phyloP scores from a whole-genome alignment of 2,888 invertebrate genomes.

The Melanostoma scalare region DNA sequence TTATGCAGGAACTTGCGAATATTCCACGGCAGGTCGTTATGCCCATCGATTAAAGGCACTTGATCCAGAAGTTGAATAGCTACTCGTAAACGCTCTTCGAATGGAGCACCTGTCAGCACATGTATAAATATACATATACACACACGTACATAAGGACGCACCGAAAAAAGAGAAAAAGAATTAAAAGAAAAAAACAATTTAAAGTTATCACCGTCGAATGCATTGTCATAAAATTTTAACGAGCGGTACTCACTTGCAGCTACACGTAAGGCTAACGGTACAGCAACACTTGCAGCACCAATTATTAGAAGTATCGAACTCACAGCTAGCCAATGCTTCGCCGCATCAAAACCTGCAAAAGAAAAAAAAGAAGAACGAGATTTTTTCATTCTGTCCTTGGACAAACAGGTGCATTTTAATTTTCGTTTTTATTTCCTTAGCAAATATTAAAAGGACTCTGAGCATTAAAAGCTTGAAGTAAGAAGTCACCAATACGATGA shows the following conservation, averaged over 20 bases:
- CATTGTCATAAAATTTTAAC: constrained; percentile 40
- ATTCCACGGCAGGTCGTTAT: constrained; percentile 96
- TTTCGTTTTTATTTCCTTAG: constrained; percentile 17
- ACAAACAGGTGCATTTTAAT: constrained; percentile 30
- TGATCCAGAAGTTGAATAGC: constrained; percentile 89
- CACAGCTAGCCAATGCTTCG: constrained; percentile 90
- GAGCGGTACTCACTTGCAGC: constrained; percentile 83
- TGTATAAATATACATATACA: constrained; percentile 6
- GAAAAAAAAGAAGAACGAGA: constrained; percentile 22
- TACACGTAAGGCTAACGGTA: constrained; percentile 89
- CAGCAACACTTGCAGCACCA: constrained; percentile 90
- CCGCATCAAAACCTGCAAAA: constrained; percentile 83
- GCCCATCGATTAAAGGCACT: constrained; percentile 91
- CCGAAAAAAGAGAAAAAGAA: constrained; percentile 6
- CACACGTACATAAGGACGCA: neutral
- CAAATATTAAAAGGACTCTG: constrained; percentile 20
- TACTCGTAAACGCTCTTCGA: constrained; percentile 89
- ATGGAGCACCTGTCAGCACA: constrained; percentile 84
- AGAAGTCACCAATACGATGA: constrained; percentile 1
- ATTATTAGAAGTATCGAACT: constrained; percentile 89
- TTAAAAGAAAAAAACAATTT: constrained; percentile 36
- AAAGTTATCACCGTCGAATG: constrained; percentile 46
- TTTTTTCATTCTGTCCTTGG: constrained; percentile 1
- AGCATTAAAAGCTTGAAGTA: constrained; percentile 1
- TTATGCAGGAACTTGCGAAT: constrained; percentile 95